A percentile compares a stretch with the other conserved stretches of the same genome.
These are phyloP conservation scores for Rhinogobius similis DNA, from an alignment of 2,113 vertebrate genomes.

Conservation along the genomic window DNA sequence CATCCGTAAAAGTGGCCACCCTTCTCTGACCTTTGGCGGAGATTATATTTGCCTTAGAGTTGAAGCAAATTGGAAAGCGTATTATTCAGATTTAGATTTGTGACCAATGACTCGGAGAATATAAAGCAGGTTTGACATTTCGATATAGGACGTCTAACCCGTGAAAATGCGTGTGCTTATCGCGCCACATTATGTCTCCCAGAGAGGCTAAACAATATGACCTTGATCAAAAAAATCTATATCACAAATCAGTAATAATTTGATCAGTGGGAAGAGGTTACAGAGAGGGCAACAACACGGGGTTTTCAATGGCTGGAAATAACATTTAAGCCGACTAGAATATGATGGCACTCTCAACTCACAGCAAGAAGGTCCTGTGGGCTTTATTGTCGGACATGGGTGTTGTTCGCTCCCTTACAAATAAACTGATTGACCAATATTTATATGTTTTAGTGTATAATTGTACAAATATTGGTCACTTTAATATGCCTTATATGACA, in stretches of 20 bases:
- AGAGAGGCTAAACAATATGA: not conserved
- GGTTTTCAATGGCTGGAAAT: not conserved
- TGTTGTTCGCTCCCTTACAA: too few relatives aligned
- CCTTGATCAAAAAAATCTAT: conserved; percentile 1
- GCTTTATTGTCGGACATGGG: too few relatives aligned
- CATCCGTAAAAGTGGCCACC: conserved; percentile 36
- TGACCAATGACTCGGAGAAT: not conserved
- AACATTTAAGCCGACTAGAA: not conserved
- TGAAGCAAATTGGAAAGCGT: conserved; percentile 25
- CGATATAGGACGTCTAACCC: not conserved
- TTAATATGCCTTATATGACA: too few relatives aligned
- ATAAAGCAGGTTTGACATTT: not conserved
- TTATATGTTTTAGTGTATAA: too few relatives aligned
- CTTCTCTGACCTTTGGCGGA: conserved; percentile 51
- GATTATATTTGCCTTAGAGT: conserved; percentile 23
- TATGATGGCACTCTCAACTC: too few relatives aligned
- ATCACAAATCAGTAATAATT: not conserved
- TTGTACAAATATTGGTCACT: too few relatives aligned
- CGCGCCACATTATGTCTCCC: not conserved
- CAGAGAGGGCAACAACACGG: not conserved
- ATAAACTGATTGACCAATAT: too few relatives aligned
- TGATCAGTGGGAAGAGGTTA: not conserved
- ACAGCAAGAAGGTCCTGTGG: too few relatives aligned
- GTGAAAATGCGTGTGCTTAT: not conserved
- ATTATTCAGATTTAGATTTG: conserved; percentile 29